Base-by-base conservation (phyloP, 2,113 vertebrate genomes). In the Macheiramphus alcinus region DNA sequence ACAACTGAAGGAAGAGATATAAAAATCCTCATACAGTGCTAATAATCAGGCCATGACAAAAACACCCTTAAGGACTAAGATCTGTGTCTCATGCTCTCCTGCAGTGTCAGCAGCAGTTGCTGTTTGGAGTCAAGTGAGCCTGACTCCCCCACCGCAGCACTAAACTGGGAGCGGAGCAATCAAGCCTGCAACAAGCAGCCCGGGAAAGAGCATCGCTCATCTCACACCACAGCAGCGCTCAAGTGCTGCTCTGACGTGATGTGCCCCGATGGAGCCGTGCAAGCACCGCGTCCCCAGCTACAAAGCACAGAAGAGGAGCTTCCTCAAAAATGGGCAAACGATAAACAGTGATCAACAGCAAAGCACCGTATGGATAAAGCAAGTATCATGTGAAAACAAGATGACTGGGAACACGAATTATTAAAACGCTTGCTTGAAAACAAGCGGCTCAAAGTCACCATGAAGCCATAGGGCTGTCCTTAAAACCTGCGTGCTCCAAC, bases 71-170 rank as follows among this genome's bases (percentile, higher is more conserved):
- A 65, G 71, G 76, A 34, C 15, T 2, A 18, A 16, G 63, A 50
- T 42, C 36, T 3, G 0, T 13, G 27, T 18, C 61, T 52, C 45
- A 3, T 0, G 0, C 72, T 20, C 50, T 62, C 70, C 73, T 40
- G n/a, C 61, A 40, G 50, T 1, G 3, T 16, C 47, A 80, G 87
- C 52, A 75, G 84, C n/a, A 36, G 52, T 18, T 29, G 48, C 63
- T 76, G 40, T 26, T 29, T 4, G 31, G 32, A 87, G 48, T 29
- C 43, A 53, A 27, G 32, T 0, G 3, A 86, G 72, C 66, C 52
- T 0, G 0, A 5, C 8, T 7, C 26, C 36, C 31, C 17, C 32
- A 22, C 3, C 3, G 3, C 32, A 55, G 82, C 59, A 27, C 22
- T 16, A 2, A 53, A 19, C 9, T 4, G 13, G 27, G 58, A 90